Base-by-base conservation (phyloP, 2,888 invertebrate species). In the Gandaritis pyraliata region DNA sequence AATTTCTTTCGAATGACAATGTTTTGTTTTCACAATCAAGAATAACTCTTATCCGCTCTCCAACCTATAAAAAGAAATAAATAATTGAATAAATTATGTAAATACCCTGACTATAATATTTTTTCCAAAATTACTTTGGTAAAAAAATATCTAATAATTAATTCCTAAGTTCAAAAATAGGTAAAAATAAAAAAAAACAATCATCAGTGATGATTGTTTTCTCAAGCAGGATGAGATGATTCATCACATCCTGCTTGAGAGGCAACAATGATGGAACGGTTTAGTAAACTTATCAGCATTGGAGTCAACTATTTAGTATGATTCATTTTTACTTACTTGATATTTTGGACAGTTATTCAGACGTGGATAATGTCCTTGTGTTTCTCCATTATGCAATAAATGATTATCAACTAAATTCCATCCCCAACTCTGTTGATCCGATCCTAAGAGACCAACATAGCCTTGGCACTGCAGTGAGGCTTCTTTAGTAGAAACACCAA, bases 361-460 rank as follows among this genome's bases (percentile, higher is more conserved):
- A 66, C 97, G 91, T 45, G 99, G 98, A 93, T 98, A 99, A 83
- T 96, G 97, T 69, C 98, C 98, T 89, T 97, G 97, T 69, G 96
- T 96, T 88, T 98, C 97, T 57, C 99, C 99, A 93, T 98, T 98
- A 86, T 99, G 99, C 75, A 99, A 93, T 72, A 99, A 94, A 90
- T 97, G 96, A 93, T 99, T 99, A 91, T 99, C 99, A 53, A 99
- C 99, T 75, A 99, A 94, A 94, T 99, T 99, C 99, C 99, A 99
- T 12, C 99, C 99, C 99, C 99, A 99, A 79, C 98, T 98, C 85
- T 99, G 97, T 83, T 98, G 97, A 91, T 99, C 98, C 5, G 97
- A 96, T 33, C 99, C 99, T 67, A 99, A 91, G 62, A 99, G 92
- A 8, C 98, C 97, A 53, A 98, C 96, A 93, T 99, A 99, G 58